A percentile compares a stretch with the other conserved stretches of the same genome.
These are phyloP conservation scores for Diarsia brunnea DNA, from an alignment of 2,888 invertebrate genomes.

Conservation along the genomic window DNA sequence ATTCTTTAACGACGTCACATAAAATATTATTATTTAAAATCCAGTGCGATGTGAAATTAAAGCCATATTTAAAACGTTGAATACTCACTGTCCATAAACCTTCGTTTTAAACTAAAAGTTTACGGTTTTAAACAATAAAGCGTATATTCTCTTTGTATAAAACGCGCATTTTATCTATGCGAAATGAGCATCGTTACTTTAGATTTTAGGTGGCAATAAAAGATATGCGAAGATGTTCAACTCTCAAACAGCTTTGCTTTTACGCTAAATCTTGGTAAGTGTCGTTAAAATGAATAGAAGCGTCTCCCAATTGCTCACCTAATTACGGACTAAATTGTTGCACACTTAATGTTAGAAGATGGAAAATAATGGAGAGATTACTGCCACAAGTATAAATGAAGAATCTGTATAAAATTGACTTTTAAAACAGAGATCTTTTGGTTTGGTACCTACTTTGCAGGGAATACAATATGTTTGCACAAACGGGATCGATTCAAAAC, in stretches of 20 bases:
- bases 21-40: constrained; percentile 57
- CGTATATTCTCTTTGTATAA: constrained; percentile 59
- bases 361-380: constrained; percentile 19
- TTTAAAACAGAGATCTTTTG: not conserved
- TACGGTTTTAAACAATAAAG: constrained; percentile 62
- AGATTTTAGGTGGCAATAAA: constrained; percentile 65
- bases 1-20: constrained; percentile 44
- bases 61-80: constrained; percentile 48
- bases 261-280: constrained; percentile 57
- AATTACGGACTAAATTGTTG: constrained; percentile 52
- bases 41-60: constrained; percentile 45
- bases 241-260: constrained; percentile 56
- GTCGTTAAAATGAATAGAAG: constrained; percentile 51
- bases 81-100: constrained; percentile 48
- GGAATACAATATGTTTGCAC: constrained; percentile 41
- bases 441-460: not conserved
- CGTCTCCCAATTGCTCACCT: constrained; percentile 44
- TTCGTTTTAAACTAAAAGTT: constrained; percentile 60
- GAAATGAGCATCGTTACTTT: constrained; percentile 63
- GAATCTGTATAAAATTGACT: constrained; percentile 2
- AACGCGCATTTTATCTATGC: constrained; percentile 59
- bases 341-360: constrained; percentile 33
- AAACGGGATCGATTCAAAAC: constrained; percentile 51
- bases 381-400: constrained; percentile 1
- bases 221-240: constrained; percentile 59